Evolutionary conservation across 2,797 vertebrate species (phyloP).

Genomic region (Parotocinclus haroldoi): DNA sequence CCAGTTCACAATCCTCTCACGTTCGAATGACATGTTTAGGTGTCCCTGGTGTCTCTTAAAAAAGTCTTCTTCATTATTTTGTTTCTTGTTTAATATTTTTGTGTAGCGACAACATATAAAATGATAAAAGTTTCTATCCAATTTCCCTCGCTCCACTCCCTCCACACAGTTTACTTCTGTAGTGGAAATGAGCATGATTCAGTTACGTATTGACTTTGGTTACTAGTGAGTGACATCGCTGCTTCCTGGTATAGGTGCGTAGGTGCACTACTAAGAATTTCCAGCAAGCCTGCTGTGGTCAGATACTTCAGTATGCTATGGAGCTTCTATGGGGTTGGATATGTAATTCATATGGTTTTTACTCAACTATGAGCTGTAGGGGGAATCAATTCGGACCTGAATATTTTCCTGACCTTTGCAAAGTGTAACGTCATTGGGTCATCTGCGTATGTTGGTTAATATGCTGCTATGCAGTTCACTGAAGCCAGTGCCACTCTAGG

Average conservation of each 20-base stretch:
- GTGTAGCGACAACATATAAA: too few species aligned
- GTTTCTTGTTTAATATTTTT: too few species aligned
- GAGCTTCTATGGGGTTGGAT: slow-evolving; percentile 1
- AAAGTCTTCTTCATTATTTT: too few species aligned
- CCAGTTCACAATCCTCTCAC: too few species aligned
- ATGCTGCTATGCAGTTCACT: too few species aligned
- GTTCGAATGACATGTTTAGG: too few species aligned
- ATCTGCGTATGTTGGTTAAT: too few species aligned
- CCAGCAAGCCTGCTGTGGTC: slow-evolving; percentile 46
- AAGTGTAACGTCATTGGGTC: slow-evolving; percentile 8
- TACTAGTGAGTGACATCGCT: slow-evolving; percentile 31
- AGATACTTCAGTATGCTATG: too few species aligned
- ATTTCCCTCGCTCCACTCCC: background rate
- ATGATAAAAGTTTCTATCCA: background rate
- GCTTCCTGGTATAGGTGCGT: slow-evolving; percentile 35
- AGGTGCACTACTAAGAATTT: slow-evolving; percentile 34
- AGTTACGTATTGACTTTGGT: slow-evolving; percentile 25
- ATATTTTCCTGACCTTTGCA: slow-evolving; percentile 4
- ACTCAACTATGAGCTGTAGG: slow-evolving; percentile 1
- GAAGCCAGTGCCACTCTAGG: too few species aligned
- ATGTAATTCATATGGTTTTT: slow-evolving; percentile 15
- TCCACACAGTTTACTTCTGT: background rate
- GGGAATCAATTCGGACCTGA: slow-evolving; percentile 18
- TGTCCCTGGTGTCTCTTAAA: too few species aligned
- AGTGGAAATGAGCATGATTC: slow-evolving; percentile 32